Evolutionary conservation across 2,888 invertebrate genomes (phyloP).

Genomic region (Carabus problematicus): DNA sequence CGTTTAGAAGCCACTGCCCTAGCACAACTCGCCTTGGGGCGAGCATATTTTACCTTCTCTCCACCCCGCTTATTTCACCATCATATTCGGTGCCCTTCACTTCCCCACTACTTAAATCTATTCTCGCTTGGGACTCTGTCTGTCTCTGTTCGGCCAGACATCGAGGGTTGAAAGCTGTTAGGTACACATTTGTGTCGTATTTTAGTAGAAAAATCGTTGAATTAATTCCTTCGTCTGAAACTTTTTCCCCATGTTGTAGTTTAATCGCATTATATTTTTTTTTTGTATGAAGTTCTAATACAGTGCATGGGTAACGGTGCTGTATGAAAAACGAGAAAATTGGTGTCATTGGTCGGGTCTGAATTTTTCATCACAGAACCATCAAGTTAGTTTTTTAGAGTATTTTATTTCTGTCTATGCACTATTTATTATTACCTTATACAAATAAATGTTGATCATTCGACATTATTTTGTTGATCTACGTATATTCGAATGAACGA

Average conservation of each 20-base stretch:
- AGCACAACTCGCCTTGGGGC: conserved; percentile 5
- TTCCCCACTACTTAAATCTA: no score
- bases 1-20: conserved; percentile 19
- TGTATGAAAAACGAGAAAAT: no score
- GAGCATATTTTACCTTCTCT: background rate
- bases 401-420: no score
- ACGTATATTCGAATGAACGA: no score
- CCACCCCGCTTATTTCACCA: background rate
- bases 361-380: no score
- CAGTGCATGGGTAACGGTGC: background rate
- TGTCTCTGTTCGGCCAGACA: conserved; percentile 25
- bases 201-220: conserved; percentile 10
- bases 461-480: no score
- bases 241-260: background rate
- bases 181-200: conserved; percentile 28
- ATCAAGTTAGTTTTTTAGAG: no score
- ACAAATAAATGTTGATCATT: no score
- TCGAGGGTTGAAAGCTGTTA: conserved; percentile 33
- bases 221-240: background rate
- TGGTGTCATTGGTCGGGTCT: no score
- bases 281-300: background rate
- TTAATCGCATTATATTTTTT: background rate
- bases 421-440: no score
- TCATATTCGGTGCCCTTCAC: no score
- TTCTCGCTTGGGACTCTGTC: background rate